Base-by-base conservation (phyloP, 2,888 invertebrate genomes). In the Tineola bisselliella region DNA sequence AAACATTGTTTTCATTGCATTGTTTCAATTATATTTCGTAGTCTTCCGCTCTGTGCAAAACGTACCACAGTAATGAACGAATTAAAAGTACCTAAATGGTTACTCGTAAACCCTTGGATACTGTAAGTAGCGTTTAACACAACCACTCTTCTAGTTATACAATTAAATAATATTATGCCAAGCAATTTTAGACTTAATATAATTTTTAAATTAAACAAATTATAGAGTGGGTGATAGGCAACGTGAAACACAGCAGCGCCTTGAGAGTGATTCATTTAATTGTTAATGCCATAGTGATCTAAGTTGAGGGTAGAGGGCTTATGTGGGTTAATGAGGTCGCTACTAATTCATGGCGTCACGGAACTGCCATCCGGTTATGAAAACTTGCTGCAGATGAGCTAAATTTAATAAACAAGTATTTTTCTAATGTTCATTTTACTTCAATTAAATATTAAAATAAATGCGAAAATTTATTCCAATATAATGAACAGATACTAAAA, bases 301-400 rank as follows among this genome's bases (percentile, higher is more conserved):
- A 74, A 75, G 72, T 66, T 66, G 61, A 69, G 69, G 69, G 70
- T 66, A 66, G 64, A 19, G 11, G 68, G 72, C 75, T 76, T 75
- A 77, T 81, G 72, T 79, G 77, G 81, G 80, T 81, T 84, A 84
- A 84, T 83, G 81, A 81, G 82, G 77, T 76, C 74, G 68, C 75
- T 72, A 73, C 76, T 81, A 81, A 83, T 81, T 82, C 78, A 81
- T 77, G 75, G 72, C 72, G 75, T 75, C 75, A 75, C 72, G 75
- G 71, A 77, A 75, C 65, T 69, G 68, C 70, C 72, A 72, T 70
- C 67, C 66, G 69, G 72, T 72, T 77, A 76, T 76, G 74, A 76
- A 77, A 66, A 63, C 63, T 63, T 58, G 38, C 31, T 25, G 44
- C 60, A 60, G 60, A 60, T 60, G 60, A 60, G 60, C 25, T 30